Percentiles rank a stretch among this genome's conserved stretches.
These are phyloP conservation scores for Carpatolechia fugitivella DNA, from an alignment of 2,888 invertebrate species.

Conservation along the genomic window DNA sequence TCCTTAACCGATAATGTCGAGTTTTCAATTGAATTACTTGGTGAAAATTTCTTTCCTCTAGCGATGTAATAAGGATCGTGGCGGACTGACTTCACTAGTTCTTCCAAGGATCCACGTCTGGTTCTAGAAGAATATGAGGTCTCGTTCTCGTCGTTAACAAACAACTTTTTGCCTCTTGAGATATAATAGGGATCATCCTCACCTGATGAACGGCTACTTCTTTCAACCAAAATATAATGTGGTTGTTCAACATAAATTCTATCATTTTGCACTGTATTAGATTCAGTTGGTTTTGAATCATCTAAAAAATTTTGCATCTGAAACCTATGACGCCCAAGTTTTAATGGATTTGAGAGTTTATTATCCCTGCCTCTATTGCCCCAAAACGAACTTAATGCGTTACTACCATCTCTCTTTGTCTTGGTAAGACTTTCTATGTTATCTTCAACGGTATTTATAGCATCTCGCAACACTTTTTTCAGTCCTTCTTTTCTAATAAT, in stretches of 20 bases:
- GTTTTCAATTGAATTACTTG: conserved; percentile 33
- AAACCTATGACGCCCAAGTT: conserved; percentile 26
- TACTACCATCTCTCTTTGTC: conserved; percentile 34
- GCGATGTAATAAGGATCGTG: conserved; percentile 76
- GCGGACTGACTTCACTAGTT: conserved; percentile 67
- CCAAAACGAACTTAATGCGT: conserved; percentile 46
- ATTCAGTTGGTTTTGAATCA: conserved; percentile 33
- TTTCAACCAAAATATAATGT: conserved; percentile 70
- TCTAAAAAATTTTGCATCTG: conserved; percentile 17
- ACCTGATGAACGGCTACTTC: conserved; percentile 61
- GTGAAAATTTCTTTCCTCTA: conserved; percentile 67
- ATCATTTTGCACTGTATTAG: conserved; percentile 54
- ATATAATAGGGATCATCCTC: conserved; percentile 68
- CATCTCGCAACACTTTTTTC: conserved; percentile 34
- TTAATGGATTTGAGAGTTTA: conserved; percentile 46
- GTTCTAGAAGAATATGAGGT: conserved; percentile 31
- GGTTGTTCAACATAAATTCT: conserved; percentile 77
- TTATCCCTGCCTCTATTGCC: conserved; percentile 46
- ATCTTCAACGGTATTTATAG: conserved; percentile 46
- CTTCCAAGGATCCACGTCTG: conserved; percentile 63
- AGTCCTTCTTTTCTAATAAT: conserved; percentile 26
- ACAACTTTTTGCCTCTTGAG: conserved; percentile 56
- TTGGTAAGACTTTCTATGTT: conserved; percentile 49
- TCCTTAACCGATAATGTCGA: conserved; percentile 34
- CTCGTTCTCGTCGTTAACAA: conserved; percentile 24